Evolutionary conservation across 2,888 invertebrate species (phyloP).

Genomic region (Schrankia costaestrigalis): DNA sequence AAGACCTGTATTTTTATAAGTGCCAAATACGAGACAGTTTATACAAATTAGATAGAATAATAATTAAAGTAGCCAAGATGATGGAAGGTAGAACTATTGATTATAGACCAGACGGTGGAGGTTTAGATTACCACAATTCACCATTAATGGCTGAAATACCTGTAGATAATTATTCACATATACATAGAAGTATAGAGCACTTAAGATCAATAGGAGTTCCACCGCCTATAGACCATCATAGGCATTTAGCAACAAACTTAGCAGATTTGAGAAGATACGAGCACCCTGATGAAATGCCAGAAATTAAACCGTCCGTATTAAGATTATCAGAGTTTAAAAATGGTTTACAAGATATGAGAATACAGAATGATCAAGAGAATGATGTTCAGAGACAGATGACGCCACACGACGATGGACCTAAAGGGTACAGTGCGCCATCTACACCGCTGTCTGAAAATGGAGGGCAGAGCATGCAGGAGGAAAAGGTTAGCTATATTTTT

Average conservation of each 20-base stretch:
- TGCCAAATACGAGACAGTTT: constrained; percentile 65
- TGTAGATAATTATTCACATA: constrained; percentile 83
- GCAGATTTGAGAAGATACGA: constrained; percentile 75
- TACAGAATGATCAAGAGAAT: constrained; percentile 68
- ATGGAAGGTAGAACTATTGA: constrained; percentile 80
- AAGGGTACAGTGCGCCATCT: constrained; percentile 77
- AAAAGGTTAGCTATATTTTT: constrained; percentile 63
- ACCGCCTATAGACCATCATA: constrained; percentile 69
- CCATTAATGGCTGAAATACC: constrained; percentile 85
- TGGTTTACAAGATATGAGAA: constrained; percentile 69
- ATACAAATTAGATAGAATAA: constrained; percentile 73
- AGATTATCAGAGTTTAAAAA: constrained; percentile 75
- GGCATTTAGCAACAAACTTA: constrained; percentile 71
- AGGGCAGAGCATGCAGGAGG: constrained; percentile 70
- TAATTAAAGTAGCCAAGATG: constrained; percentile 63
- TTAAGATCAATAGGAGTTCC: constrained; percentile 81
- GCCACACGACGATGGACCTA: constrained; percentile 71
- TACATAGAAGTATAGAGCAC: constrained; percentile 84
- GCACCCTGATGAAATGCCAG: constrained; percentile 73
- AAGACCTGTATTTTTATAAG: constrained; percentile 74
- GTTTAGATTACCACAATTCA: constrained; percentile 84
- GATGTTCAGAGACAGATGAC: constrained; percentile 70
- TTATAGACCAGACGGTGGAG: constrained; percentile 80
- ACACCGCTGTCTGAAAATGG: constrained; percentile 76
- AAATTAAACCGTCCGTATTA: constrained; percentile 75